phyloP scores from a whole-genome alignment of 2,797 vertebrate species.

The Takifugu ocellatus region DNA sequence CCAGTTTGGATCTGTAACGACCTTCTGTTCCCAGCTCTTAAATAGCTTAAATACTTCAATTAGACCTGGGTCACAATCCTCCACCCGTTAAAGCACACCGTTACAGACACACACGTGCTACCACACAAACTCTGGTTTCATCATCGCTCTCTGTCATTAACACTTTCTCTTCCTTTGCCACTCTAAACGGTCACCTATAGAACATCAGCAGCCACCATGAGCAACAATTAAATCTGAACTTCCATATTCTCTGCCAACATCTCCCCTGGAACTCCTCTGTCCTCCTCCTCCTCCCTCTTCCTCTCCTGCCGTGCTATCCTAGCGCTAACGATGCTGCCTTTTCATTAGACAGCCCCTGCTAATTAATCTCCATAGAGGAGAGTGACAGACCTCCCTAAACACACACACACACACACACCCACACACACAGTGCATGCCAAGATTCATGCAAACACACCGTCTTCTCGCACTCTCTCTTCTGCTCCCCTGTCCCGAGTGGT shows the following conservation, averaged over 20 bases:
- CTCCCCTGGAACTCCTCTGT: conserved; percentile 62
- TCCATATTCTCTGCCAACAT: conserved; percentile 42
- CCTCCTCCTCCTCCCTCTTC: conserved; percentile 27
- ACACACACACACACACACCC: conserved; percentile 41
- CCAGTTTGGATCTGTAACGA: conserved; percentile 77
- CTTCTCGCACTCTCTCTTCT: conserved; percentile 53
- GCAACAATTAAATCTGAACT: conserved; percentile 52
- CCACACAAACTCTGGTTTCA: conserved; percentile 23
- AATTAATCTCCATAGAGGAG: conserved; percentile 82
- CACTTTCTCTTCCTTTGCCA: conserved; percentile 18
- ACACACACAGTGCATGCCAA: conserved; percentile 50
- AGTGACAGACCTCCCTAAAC: conserved; percentile 75
- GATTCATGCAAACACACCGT: conserved; percentile 73
- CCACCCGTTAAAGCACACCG: conserved; percentile 71
- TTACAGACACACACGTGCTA: conserved; percentile 34
- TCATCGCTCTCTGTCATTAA: conserved; percentile 13
- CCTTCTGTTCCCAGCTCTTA: conserved; percentile 78
- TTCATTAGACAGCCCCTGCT: conserved; percentile 80
- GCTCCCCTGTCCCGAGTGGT: conserved; percentile 70
- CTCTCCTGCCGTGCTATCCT: conserved; percentile 64
- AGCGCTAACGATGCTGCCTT: conserved; percentile 73
- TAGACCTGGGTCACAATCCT: conserved; percentile 78
- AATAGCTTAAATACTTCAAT: conserved; percentile 78
- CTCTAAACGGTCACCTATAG: conserved; percentile 9
- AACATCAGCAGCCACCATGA: conserved; percentile 22